Percentiles rank a stretch among this genome's conserved stretches.
Evolutionary conservation across 2,888 invertebrate species (phyloP).

Genomic region (Folsomia manolachei): DNA sequence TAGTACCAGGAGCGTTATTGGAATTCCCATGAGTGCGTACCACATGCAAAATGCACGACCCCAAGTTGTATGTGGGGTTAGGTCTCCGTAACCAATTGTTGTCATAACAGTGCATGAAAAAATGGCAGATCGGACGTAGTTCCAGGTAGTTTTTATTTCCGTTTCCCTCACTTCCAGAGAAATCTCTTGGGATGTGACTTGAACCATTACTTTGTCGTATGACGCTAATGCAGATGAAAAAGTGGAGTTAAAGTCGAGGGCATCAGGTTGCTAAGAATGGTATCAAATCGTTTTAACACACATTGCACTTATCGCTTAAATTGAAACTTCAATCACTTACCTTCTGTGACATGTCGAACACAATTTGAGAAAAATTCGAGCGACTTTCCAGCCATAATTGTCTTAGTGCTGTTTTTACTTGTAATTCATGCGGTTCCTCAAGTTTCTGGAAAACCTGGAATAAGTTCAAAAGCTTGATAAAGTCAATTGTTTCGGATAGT

Average conservation of each 20-base stretch:
- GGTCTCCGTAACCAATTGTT: constrained; percentile 55
- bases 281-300: too few relatives aligned
- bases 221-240: not conserved
- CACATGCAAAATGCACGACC: not conserved
- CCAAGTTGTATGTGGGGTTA: not conserved
- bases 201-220: not conserved
- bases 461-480: too few relatives aligned
- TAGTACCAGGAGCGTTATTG: not conserved
- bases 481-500: too few relatives aligned
- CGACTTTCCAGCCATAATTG: not conserved
- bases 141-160: too few relatives aligned
- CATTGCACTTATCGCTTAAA: too few relatives aligned
- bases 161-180: too few relatives aligned
- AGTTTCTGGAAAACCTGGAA: not conserved
- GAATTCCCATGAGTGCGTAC: not conserved
- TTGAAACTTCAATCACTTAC: too few relatives aligned
- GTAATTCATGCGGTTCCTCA: not conserved
- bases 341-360: too few relatives aligned
- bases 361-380: too few relatives aligned
- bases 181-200: not conserved
- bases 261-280: too few relatives aligned
- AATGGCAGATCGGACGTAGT: not conserved
- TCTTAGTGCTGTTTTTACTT: not conserved
- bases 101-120: not conserved
- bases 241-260: not conserved